A percentile compares a stretch with the other conserved stretches of the same genome.
Conservation (phyloP, 2,113 vertebrate species). For the Microcebus jonahi region DNA sequence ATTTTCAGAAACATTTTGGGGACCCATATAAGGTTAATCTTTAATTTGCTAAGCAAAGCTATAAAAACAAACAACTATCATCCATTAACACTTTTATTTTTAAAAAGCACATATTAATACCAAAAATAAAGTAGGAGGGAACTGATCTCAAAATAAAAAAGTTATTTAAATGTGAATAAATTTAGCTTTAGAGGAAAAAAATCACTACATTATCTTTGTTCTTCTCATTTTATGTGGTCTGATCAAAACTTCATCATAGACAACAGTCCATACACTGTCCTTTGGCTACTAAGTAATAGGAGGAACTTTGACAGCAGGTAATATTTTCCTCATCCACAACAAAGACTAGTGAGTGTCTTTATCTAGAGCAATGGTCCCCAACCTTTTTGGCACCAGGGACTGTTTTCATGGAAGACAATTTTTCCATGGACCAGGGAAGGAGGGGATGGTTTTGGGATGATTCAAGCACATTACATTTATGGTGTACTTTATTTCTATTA, state of each 20-base stretch:
- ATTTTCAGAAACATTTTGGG: constrained; percentile 38
- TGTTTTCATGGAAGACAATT: no score
- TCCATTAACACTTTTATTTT: background rate
- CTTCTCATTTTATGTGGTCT: background rate
- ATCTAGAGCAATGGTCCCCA: background rate
- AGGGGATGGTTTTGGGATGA: no score
- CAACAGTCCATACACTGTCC: background rate
- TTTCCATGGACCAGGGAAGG: fast-evolving
- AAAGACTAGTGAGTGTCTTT: background rate
- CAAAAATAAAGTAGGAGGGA: background rate
- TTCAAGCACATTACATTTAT: no score
- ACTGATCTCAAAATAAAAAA: background rate
- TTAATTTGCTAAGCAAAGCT: constrained; percentile 29
- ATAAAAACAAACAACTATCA: background rate
- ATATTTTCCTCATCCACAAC: background rate
- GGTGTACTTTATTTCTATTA: no score
- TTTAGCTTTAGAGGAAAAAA: background rate
- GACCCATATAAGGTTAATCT: background rate
- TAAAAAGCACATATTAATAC: background rate
- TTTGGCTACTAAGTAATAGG: background rate
- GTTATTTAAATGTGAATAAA: constrained; percentile 18
- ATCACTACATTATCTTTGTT: background rate
- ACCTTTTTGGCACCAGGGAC: no score
- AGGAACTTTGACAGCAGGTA: background rate
- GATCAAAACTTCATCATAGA: background rate